These are phyloP conservation scores for Hemicentrotus pulcherrimus DNA, from an alignment of 35 echinoderm and acorn worm species.

Conservation along the genomic window DNA sequence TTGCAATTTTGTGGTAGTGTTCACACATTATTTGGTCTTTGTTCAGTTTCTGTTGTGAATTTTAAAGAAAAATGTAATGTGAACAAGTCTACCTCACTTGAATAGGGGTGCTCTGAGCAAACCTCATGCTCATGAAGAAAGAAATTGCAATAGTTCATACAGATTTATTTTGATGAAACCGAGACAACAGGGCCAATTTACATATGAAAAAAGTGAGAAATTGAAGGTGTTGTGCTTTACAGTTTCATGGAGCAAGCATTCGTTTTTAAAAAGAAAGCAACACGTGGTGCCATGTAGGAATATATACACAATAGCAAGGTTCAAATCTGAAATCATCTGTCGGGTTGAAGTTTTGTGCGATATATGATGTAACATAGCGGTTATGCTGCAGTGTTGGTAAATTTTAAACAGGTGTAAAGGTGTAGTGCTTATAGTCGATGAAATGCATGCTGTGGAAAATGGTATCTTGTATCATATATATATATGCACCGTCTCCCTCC, in stretches of 20 bases:
- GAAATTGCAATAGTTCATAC: background rate
- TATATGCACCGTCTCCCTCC: background rate
- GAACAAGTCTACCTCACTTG: conserved; percentile 41
- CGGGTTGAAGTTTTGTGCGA: background rate
- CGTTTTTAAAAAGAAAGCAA: no score
- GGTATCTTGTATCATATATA: background rate
- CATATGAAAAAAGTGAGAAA: background rate
- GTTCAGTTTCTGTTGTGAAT: conserved; percentile 4
- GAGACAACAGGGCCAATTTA: background rate
- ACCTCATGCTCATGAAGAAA: background rate
- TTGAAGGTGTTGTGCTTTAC: background rate
- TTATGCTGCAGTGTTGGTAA: background rate
- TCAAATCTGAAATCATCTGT: background rate
- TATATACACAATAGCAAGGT: background rate
- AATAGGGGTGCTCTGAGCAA: conserved; percentile 20
- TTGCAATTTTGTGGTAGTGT: conserved; percentile 20
- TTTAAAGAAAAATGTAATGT: conserved; percentile 27
- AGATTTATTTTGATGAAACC: background rate
- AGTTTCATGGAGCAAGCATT: background rate
- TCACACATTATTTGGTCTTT: background rate
- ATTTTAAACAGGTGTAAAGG: background rate
- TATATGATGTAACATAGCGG: background rate
- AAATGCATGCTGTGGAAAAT: background rate
- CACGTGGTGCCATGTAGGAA: background rate
- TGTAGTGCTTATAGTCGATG: background rate